Conservation (phyloP, 2,113 vertebrate species). For the Pan paniscus region DNA sequence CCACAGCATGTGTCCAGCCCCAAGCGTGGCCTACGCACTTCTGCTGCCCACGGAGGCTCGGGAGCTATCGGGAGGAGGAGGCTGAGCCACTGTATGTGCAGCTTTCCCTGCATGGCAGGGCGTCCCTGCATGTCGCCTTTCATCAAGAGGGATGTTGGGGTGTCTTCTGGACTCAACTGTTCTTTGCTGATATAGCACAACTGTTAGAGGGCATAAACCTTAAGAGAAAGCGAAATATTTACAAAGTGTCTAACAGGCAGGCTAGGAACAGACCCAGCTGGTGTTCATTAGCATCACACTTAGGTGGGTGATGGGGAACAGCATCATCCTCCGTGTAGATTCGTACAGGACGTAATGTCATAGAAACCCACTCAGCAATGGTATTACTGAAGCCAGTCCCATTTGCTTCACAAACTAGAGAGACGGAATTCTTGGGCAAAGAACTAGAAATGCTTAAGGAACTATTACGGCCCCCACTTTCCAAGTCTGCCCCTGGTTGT, state of each 20-base stretch:
- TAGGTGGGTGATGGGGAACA: background rate
- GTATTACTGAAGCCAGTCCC: background rate
- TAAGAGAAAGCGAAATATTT: slow-evolving; percentile 38
- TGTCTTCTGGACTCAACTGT: too few species aligned
- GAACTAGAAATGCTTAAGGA: background rate
- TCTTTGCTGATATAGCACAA: too few species aligned
- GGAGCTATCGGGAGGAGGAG: background rate
- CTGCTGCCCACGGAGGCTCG: background rate
- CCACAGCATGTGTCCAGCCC: background rate
- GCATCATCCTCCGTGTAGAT: rapidly evolving
- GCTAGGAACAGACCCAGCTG: background rate
- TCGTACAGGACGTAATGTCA: background rate
- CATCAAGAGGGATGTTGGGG: too few species aligned
- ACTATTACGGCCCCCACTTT: background rate
- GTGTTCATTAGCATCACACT: slow-evolving; percentile 3
- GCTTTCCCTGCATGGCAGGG: too few species aligned
- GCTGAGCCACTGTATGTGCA: background rate
- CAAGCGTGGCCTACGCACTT: background rate
- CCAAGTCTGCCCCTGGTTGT: rapidly evolving
- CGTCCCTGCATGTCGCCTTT: too few species aligned
- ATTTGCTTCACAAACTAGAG: background rate
- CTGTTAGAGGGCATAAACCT: background rate
- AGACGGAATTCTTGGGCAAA: background rate
- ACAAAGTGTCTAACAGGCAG: background rate
- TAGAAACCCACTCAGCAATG: rapidly evolving